Conservation (phyloP, 2,888 invertebrate species). For the Terebella lapidaria region DNA sequence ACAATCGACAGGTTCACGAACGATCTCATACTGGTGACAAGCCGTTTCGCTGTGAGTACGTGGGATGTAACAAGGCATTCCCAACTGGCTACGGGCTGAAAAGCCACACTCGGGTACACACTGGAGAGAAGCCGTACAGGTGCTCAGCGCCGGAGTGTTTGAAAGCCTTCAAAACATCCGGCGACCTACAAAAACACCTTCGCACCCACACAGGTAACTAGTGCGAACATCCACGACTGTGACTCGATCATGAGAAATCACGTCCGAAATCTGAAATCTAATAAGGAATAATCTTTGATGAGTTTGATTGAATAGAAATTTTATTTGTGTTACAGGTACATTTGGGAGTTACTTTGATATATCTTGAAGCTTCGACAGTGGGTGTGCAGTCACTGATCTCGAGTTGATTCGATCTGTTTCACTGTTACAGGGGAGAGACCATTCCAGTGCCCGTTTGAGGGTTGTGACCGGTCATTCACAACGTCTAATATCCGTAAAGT, state of each 20-base stretch:
- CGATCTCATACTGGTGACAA: constrained; percentile 54
- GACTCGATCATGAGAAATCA: not conserved
- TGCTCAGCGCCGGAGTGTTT: constrained; percentile 58
- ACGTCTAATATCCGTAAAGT: constrained; percentile 67
- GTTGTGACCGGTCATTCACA: constrained; percentile 65
- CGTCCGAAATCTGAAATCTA: not conserved
- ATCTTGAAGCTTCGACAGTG: too few species aligned
- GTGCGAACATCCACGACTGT: not conserved
- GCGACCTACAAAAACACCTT: constrained; percentile 62
- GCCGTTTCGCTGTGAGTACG: constrained; percentile 52
- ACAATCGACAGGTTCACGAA: constrained; percentile 53
- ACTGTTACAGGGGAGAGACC: constrained; percentile 54
- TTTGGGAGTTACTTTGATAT: too few species aligned
- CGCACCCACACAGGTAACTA: constrained; percentile 60
- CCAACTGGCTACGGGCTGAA: constrained; percentile 58
- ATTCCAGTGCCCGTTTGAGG: constrained; percentile 56
- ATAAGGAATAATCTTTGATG: too few species aligned
- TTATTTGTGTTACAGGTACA: too few species aligned
- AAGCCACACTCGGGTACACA: constrained; percentile 59
- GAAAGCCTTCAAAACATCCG: constrained; percentile 62
- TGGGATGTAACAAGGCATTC: constrained; percentile 53
- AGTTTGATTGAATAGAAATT: too few species aligned
- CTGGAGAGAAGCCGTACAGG: constrained; percentile 61
- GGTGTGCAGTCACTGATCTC: too few species aligned
- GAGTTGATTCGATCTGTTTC: not conserved